Conservation (phyloP, 2,797 vertebrate genomes). For the Oceanodroma leucorhoa region DNA sequence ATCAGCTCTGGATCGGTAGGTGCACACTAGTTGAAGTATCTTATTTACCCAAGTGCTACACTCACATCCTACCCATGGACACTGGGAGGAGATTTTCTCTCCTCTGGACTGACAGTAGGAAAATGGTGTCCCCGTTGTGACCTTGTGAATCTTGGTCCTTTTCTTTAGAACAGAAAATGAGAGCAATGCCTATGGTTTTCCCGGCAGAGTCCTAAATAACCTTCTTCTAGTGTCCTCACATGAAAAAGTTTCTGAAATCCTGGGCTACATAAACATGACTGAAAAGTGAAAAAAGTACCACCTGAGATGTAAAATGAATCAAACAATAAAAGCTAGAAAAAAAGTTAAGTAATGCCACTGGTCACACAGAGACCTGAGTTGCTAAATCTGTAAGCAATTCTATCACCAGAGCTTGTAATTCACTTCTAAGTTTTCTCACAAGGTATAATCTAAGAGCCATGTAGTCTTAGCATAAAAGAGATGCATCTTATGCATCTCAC, state of each 20-base stretch:
- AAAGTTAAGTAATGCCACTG: background rate
- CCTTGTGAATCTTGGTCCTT: background rate
- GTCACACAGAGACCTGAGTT: background rate
- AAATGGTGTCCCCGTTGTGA: background rate
- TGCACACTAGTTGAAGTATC: background rate
- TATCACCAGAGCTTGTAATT: background rate
- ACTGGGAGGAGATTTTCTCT: background rate
- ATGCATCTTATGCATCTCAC: background rate
- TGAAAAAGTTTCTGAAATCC: background rate
- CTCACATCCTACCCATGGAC: background rate
- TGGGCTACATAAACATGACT: background rate
- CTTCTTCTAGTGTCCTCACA: background rate
- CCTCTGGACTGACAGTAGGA: background rate
- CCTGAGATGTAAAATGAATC: background rate
- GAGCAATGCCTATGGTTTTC: background rate
- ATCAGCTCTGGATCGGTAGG: background rate
- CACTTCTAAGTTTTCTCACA: background rate
- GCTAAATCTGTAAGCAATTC: background rate
- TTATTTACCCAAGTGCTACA: background rate
- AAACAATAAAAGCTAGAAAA: background rate
- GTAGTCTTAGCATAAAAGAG: background rate
- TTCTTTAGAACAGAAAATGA: background rate
- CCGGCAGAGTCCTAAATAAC: background rate
- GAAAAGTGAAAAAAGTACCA: background rate
- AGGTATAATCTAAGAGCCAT: background rate